Base-by-base conservation (phyloP, 2,888 invertebrate species). In the Platycnemis pennipes region DNA sequence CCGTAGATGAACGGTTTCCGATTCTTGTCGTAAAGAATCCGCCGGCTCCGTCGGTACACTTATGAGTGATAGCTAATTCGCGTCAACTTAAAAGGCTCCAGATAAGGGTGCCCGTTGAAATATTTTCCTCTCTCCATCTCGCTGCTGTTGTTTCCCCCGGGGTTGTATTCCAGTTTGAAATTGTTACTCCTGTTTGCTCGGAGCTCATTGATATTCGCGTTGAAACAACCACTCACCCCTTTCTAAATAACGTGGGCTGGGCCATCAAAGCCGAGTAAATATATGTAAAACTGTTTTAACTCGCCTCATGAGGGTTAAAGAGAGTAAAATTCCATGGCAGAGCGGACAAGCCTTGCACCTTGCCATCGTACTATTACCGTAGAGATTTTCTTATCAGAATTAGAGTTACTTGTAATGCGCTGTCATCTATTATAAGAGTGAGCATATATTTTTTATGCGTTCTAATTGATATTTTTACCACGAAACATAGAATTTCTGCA, bases 141-240 rank as follows among this genome's bases (percentile, higher is more conserved):
- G 77, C 77, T 8, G 77, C 37, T 26, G 77, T 77, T 77, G 77
- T 77, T 77, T 77, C 77, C 77, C 37, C 37, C 1, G 31, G 77
- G 31, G 77, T 77, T 77, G 31, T 77, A 77, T 77, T 77, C 77
- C 77, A 77, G 77, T 77, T 77, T 77, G 13, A 77, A 91, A 91
- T 63, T 45, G 91, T 91, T 44, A n/a, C 63, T 63, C 45, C 26
- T 69, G 44, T 63, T 44, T 44, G n/a, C 45, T 11, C 42, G 91
- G 56, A 44, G 53, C 44, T 91, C 91, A 63, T 91, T 91, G n/a
- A 69, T 63, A 56, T 91, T 56, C 69, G 63, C 91, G 37, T 16
- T 26, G 63, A 45, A 91, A 91, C 91, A 63, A 63, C 89, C 37
- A 77, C 77, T 77, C 37, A 77, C 77, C 13, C 37, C 37, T 37